Evolutionary conservation across 2,113 vertebrate species (phyloP).

Genomic region (Girardinichthys multiradiatus): DNA sequence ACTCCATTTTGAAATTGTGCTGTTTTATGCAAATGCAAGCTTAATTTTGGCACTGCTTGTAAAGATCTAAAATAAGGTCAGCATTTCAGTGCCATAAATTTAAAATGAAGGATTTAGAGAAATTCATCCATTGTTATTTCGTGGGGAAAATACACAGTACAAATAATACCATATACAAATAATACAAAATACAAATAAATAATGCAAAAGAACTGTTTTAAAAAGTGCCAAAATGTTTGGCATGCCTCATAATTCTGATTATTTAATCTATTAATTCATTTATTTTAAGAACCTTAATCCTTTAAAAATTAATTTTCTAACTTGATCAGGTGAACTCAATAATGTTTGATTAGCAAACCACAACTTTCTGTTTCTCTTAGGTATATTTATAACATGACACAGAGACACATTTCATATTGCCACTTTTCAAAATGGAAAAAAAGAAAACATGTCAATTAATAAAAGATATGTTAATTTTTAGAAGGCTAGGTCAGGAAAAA

Average conservation of each 20-base stretch:
- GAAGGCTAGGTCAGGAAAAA: background rate
- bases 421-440: background rate
- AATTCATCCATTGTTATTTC: no score
- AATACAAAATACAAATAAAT: no score
- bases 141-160: no score
- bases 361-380: background rate
- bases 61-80: background rate
- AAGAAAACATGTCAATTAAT: background rate
- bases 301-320: no score
- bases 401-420: background rate
- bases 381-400: background rate
- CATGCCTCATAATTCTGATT: no score
- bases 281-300: no score
- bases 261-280: no score
- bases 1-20: constrained; percentile 49
- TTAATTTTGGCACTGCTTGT: background rate
- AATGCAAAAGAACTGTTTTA: no score
- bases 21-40: constrained; percentile 42
- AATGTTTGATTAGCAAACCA: background rate
- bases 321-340: no score
- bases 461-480: background rate
- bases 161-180: no score
- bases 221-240: no score
- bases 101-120: no score
- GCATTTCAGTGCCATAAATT: background rate